Evolutionary conservation across 1,140 invertebrate genomes (phyloP).

Genomic region (Meloidogyne exigua): DNA sequence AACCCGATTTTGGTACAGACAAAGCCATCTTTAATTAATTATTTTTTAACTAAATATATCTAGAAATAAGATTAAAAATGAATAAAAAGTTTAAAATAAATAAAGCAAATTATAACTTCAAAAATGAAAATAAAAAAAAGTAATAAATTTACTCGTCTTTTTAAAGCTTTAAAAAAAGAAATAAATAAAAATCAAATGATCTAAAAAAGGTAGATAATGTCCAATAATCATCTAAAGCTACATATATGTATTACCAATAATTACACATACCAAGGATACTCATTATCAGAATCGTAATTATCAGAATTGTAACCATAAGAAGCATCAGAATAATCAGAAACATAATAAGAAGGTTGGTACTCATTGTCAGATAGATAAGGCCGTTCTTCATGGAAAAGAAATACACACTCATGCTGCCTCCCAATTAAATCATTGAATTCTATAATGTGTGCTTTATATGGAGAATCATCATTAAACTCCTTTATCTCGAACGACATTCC

Average conservation of each 20-base stretch:
- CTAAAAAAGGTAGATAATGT: not conserved
- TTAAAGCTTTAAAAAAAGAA: not conserved
- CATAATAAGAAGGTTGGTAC: not conserved
- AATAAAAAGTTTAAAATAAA: too few relatives aligned
- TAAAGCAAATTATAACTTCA: not conserved
- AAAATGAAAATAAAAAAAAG: not conserved
- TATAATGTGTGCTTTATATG: not conserved
- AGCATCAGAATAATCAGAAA: not conserved
- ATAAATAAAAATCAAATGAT: not conserved
- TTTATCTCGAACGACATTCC: not conserved
- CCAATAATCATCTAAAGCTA: not conserved
- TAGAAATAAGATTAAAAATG: too few relatives aligned
- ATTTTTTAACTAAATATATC: not conserved
- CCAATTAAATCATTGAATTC: not conserved
- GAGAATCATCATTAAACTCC: not conserved
- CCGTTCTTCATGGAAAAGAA: not conserved
- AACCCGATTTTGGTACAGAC: slow-evolving; percentile 60
- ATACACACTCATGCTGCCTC: not conserved
- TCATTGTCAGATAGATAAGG: not conserved
- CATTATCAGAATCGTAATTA: not conserved
- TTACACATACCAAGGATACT: not conserved
- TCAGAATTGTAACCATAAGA: not conserved
- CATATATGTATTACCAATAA: too few relatives aligned
- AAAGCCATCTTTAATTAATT: slow-evolving; percentile 52
- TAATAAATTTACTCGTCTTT: not conserved